Evolutionary conservation across 1,140 invertebrate genomes (phyloP).

Genomic region (Mercenaria mercenaria): DNA sequence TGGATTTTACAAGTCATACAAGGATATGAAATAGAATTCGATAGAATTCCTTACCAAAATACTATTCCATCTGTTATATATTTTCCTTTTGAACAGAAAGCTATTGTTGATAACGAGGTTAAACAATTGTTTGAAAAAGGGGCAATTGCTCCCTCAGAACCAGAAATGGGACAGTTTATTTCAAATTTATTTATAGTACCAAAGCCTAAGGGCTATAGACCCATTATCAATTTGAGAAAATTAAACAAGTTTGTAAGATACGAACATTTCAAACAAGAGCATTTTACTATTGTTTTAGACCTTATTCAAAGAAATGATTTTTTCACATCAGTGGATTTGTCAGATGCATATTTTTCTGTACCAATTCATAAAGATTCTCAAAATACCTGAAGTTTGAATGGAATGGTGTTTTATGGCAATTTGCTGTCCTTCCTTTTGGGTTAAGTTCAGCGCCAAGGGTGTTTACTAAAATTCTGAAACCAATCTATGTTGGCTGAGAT

Average conservation of each 20-base stretch:
- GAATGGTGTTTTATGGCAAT: not conserved
- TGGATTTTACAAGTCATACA: not conserved
- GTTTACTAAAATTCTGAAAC: constrained; percentile 35
- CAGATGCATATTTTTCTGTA: constrained; percentile 37
- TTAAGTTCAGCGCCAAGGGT: not conserved
- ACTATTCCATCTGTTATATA: not conserved
- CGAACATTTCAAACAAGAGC: constrained; percentile 4
- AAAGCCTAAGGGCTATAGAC: not conserved
- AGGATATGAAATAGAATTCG: not conserved
- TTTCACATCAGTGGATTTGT: constrained; percentile 47
- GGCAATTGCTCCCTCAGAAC: not conserved
- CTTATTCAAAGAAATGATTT: constrained; percentile 53
- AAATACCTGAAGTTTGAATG: not conserved
- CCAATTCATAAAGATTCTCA: not conserved
- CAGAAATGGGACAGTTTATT: constrained; percentile 54
- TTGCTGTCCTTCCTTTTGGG: not conserved
- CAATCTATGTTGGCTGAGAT: constrained; percentile 19
- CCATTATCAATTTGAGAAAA: not conserved
- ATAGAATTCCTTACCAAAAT: not conserved
- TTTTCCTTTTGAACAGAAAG: constrained; percentile 9
- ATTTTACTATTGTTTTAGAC: not conserved
- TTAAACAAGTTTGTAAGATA: not conserved
- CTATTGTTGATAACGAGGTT: constrained; percentile 20
- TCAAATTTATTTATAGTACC: constrained; percentile 67
- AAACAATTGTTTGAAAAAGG: constrained; percentile 14